A percentile compares a stretch with the other conserved stretches of the same genome.
phyloP scores from a whole-genome alignment of 2,888 invertebrate species.

The Oscheius sp. region DNA sequence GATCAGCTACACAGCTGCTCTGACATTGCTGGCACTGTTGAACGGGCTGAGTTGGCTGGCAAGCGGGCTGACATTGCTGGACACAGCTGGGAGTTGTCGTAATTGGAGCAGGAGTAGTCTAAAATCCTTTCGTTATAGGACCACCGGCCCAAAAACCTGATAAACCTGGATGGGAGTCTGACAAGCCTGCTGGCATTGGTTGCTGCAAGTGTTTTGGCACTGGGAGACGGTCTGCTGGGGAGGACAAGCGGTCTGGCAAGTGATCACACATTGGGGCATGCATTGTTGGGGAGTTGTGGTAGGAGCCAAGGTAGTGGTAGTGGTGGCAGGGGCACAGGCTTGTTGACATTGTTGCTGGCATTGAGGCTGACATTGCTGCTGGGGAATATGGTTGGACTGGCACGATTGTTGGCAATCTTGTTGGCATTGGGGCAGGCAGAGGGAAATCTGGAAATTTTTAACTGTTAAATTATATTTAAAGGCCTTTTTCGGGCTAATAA shows the following conservation, averaged over 20 bases:
- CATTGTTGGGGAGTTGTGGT: slow-evolving; percentile 12
- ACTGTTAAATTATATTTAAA: too few relatives aligned
- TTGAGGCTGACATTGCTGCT: slow-evolving; percentile 18
- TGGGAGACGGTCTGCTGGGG: slow-evolving; percentile 42
- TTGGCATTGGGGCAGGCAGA: slow-evolving; percentile 43
- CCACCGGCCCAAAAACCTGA: not conserved
- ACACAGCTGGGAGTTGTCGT: slow-evolving; percentile 1
- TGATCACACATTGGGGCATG: slow-evolving; percentile 42
- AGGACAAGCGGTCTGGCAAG: slow-evolving; percentile 40
- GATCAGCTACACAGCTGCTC: slow-evolving; percentile 33
- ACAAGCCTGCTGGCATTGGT: slow-evolving; percentile 37
- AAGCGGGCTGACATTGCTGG: slow-evolving; percentile 44
- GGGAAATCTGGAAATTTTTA: slow-evolving; percentile 4
- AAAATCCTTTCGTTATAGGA: not conserved
- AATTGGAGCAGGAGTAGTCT: slow-evolving; percentile 5
- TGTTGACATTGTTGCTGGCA: not conserved
- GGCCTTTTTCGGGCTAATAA: too few relatives aligned
- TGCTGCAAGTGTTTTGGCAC: slow-evolving; percentile 39
- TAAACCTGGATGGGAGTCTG: slow-evolving; percentile 14
- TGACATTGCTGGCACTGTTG: slow-evolving; percentile 44
- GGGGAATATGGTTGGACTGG: slow-evolving; percentile 42
- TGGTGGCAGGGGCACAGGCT: slow-evolving; percentile 27
- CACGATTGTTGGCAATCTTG: slow-evolving; percentile 51
- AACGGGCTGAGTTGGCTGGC: slow-evolving; percentile 25
- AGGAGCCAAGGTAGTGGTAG: not conserved